Evolutionary conservation across 2,797 vertebrate genomes (phyloP).

Genomic region (Distichodus sexfasciatus): DNA sequence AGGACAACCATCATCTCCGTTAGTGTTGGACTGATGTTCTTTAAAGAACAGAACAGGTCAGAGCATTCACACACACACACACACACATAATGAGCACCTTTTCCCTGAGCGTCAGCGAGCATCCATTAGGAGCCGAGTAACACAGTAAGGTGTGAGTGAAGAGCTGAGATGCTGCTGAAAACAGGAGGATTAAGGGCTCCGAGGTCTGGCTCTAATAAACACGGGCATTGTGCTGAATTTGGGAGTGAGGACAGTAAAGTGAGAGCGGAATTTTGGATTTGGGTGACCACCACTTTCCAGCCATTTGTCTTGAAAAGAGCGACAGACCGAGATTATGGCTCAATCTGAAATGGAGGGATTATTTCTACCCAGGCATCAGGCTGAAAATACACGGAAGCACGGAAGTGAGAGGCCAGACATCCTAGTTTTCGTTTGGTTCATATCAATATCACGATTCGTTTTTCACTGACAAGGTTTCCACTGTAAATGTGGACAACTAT

Average conservation of each 20-base stretch:
- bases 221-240: slow-evolving; percentile 8
- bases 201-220: slow-evolving; percentile 27
- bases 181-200: not conserved
- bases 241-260: not conserved
- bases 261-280: slow-evolving; percentile 1
- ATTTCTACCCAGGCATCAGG: slow-evolving; percentile 41
- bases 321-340: slow-evolving; percentile 47
- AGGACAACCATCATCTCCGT: slow-evolving; percentile 13
- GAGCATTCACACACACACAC: slow-evolving; percentile 1
- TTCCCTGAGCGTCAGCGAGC: not conserved
- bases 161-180: not conserved
- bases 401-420: too few relatives aligned
- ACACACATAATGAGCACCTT: not conserved
- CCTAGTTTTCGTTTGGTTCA: too few relatives aligned
- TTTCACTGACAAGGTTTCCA: too few relatives aligned
- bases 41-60: slow-evolving; percentile 7
- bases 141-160: slow-evolving; percentile 13
- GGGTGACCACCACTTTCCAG: too few relatives aligned
- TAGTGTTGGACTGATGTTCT: slow-evolving; percentile 6
- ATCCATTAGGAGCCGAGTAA: not conserved
- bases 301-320: too few relatives aligned
- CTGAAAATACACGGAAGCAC: too few relatives aligned
- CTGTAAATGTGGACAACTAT: too few relatives aligned
- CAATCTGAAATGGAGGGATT: slow-evolving; percentile 55
- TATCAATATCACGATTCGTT: too few relatives aligned